phyloP scores from a whole-genome alignment of 2,888 invertebrate genomes.

The Liodrosophila aerea region DNA sequence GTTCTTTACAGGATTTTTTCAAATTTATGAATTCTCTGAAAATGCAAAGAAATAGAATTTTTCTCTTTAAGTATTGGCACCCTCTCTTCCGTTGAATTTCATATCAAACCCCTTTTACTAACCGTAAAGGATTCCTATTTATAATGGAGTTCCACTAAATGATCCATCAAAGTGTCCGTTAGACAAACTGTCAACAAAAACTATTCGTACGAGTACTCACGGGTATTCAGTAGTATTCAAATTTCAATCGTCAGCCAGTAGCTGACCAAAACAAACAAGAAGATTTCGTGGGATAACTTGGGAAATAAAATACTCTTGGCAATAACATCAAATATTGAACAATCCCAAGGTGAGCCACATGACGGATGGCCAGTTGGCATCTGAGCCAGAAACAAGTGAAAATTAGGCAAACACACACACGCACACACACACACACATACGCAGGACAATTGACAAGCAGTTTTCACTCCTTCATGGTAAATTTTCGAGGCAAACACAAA shows the following conservation, averaged over 20 bases:
- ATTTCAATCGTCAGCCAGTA: constrained; percentile 46
- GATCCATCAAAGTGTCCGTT: constrained; percentile 61
- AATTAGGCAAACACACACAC: constrained; percentile 33
- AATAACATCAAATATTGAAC: constrained; percentile 70
- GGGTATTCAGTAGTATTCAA: constrained; percentile 31
- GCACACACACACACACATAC: constrained; percentile 10
- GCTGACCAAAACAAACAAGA: constrained; percentile 38
- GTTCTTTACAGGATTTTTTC: too few species aligned
- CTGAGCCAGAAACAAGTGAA: constrained; percentile 55
- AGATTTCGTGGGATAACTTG: constrained; percentile 14
- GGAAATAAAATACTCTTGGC: constrained; percentile 12
- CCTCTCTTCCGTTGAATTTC: background rate
- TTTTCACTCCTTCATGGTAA: constrained; percentile 79
- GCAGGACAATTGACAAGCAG: constrained; percentile 55
- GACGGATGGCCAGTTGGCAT: constrained; percentile 55
- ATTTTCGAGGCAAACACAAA: constrained; percentile 65
- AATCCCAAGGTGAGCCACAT: constrained; percentile 52
- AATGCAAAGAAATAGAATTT: too few species aligned
- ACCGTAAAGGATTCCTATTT: constrained; percentile 15
- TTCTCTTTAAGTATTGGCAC: too few species aligned
- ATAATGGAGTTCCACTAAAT: constrained; percentile 56
- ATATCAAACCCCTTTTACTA: constrained; percentile 9
- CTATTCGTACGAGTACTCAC: constrained; percentile 8
- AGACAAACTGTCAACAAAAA: constrained; percentile 62
- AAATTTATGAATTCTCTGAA: too few species aligned